Percentiles rank a stretch among this genome's conserved stretches.
phyloP scores from a whole-genome alignment of 2,797 vertebrate species.

The Pachyuromys duprasi region DNA sequence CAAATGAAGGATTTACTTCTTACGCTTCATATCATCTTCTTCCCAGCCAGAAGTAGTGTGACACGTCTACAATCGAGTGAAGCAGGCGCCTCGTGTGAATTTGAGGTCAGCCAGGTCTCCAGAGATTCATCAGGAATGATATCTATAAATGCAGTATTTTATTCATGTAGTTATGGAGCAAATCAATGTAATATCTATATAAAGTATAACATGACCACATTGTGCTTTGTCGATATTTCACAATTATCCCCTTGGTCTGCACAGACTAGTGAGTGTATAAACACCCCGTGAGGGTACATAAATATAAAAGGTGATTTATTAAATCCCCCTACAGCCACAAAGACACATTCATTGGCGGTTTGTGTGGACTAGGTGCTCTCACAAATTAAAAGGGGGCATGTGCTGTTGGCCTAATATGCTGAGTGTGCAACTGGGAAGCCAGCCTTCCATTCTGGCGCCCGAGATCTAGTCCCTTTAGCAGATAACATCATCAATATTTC shows the following conservation, averaged over 20 bases:
- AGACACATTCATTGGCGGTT: constrained; percentile 18
- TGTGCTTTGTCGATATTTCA: background rate
- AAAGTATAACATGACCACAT: background rate
- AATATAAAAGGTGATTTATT: constrained; percentile 42
- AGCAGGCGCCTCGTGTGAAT: background rate
- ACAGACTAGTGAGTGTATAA: background rate
- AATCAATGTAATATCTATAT: background rate
- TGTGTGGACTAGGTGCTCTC: constrained; percentile 40
- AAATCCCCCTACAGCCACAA: background rate
- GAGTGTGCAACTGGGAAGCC: constrained; percentile 14
- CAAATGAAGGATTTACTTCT: background rate
- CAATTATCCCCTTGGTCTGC: background rate
- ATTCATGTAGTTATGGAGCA: no score
- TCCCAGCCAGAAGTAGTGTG: background rate
- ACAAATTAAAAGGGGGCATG: constrained; percentile 17
- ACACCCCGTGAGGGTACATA: background rate
- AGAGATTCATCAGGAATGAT: background rate
- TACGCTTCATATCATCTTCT: background rate
- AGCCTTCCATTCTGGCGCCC: constrained; percentile 28
- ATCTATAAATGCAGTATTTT: background rate
- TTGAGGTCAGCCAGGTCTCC: background rate
- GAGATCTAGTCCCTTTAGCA: constrained; percentile 57
- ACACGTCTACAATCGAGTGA: no score
- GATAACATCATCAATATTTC: constrained; percentile 57
- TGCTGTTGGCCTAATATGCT: background rate